These are phyloP conservation scores for Oncorhynchus nerka DNA, from an alignment of 2,113 vertebrate genomes.

Conservation along the genomic window DNA sequence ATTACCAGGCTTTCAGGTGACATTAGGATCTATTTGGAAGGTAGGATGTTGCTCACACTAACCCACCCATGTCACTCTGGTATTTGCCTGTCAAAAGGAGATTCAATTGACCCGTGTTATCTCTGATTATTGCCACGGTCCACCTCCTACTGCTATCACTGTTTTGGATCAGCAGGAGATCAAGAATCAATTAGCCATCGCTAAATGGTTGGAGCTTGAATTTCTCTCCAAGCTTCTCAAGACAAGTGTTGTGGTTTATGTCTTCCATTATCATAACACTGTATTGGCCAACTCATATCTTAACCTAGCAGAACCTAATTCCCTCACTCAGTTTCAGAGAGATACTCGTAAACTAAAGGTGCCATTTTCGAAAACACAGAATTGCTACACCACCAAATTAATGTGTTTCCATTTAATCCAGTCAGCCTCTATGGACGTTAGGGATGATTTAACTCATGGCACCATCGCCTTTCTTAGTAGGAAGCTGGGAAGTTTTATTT, in stretches of 20 bases:
- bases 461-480: too few species aligned
- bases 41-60: neutral
- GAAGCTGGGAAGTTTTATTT: too few species aligned
- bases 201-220: neutral
- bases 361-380: too few species aligned
- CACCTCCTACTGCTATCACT: neutral
- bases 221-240: neutral
- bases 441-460: too few species aligned
- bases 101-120: neutral
- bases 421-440: too few species aligned
- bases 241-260: neutral
- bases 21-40: slow-evolving; percentile 49
- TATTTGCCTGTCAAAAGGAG: neutral
- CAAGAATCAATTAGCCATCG: neutral
- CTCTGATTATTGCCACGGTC: neutral
- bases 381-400: too few species aligned
- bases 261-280: too few species aligned
- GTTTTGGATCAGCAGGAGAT: neutral
- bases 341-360: too few species aligned
- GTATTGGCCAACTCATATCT: too few species aligned
- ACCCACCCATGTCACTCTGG: neutral
- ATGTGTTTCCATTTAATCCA: too few species aligned
- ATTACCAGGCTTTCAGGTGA: slow-evolving; percentile 41
- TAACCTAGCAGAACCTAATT: too few species aligned
- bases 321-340: too few species aligned